These are phyloP conservation scores for Sitobion miscanthi DNA, from an alignment of 1,140 invertebrate genomes.

Conservation along the genomic window DNA sequence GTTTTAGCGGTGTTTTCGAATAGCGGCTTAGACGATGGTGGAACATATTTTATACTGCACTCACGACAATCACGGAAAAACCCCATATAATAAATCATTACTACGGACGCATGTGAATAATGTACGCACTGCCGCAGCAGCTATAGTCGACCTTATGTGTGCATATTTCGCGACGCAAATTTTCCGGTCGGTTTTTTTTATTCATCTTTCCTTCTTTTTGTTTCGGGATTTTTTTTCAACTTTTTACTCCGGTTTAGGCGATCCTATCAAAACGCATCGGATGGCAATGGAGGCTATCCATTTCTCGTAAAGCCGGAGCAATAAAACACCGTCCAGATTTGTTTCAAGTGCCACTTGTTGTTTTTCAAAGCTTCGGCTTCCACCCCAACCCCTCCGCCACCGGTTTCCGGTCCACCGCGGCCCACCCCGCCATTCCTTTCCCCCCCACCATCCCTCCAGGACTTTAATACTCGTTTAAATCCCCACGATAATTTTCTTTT, in stretches of 20 bases:
- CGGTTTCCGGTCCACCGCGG: background rate
- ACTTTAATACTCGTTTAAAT: background rate
- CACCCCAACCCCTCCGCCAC: too few species aligned
- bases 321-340: slow-evolving; percentile 38
- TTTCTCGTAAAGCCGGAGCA: slow-evolving; percentile 16
- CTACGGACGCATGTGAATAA: background rate
- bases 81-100: slow-evolving; percentile 1
- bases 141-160: background rate
- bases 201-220: background rate
- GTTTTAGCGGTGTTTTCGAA: background rate
- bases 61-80: background rate
- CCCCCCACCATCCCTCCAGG: too few species aligned
- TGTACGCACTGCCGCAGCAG: background rate
- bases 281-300: background rate
- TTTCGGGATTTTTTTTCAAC: background rate
- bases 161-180: background rate
- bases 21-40: background rate
- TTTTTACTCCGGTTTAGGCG: background rate
- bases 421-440: background rate
- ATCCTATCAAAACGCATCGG: slow-evolving; percentile 28
- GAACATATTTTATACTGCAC: background rate
- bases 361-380: slow-evolving; percentile 6
- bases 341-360: slow-evolving; percentile 47
- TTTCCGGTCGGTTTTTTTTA: background rate
- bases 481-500: slow-evolving; percentile 39